Base-by-base conservation (phyloP, 2,888 invertebrate genomes). In the Diploptera punctata region DNA sequence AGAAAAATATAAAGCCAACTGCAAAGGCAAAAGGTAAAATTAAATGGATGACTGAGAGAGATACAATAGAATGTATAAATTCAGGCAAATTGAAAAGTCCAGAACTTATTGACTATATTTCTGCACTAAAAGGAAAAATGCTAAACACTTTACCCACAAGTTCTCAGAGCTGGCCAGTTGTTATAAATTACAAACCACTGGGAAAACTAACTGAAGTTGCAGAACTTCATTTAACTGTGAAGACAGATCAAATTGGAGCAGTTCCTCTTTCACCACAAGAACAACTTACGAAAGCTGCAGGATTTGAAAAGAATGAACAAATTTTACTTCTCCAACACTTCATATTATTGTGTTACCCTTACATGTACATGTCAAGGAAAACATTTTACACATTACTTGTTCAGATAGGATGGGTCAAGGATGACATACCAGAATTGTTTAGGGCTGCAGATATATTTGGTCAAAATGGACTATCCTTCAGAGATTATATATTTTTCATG, bases 401-500 rank as follows among this genome's bases (percentile, higher is more conserved):
- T 10, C 5, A 33, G 33, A 33, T 33, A 7, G 33, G 33, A 5
- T 33, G 33, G 33, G 7, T 10, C 10, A 33, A 33, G 33, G 33
- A 33, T 33, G 7, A 33, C 5, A 10, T 33, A 33, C 7, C 33
- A 33, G 33, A 33, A 7, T 10, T 33, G 7, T 33, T 33, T 75
- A 88, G 89, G 78, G 84, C 89, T 3, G 89, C 89, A 54, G 89
- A 90, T 79, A 77, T 86, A 24, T 81, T 81, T 1, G 80, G 82
- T 3, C 82, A 86, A 68, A 83, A 84, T 18, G 87, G 87, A 1
- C 78, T 90, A 19, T 85, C 87, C 0, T 89, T 86, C 78, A 78
- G 83, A 65, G 89, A 90, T 78, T 81, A 88, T 74, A 78, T 91
- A 75, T 82, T 87, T 75, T 89, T 91, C 79, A 77, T 88, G 29